Evolutionary conservation across 2,797 vertebrate species (phyloP), one percentile per base, ranked within the genome.

Genomic region (Microhierax caerulescens): DNA sequence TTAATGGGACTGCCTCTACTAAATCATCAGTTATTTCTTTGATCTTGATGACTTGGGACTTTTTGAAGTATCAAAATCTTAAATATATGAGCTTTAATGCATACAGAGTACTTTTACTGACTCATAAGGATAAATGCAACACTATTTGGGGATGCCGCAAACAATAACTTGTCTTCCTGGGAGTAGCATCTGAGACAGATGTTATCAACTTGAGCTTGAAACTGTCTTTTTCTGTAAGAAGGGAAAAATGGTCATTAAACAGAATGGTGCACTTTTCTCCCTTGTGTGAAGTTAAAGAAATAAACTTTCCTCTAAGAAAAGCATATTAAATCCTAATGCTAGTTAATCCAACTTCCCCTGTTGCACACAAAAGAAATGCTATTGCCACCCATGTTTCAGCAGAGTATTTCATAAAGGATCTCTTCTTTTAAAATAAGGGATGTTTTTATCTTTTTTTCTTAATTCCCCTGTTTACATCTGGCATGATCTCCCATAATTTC

Each of bases 251-350:
- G 11, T 63, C 25, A 50, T 93, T 70, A 87, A 88, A 77, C 11
- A n/a, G 45, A 91, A 56, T 5, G 19, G 30, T 72, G 20, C 10
- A 53, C 20, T 82, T 85, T 89, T 23, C 8, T 25, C 13, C 43
- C 21, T 28, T 39, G 30, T 75, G 22, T 75, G 37, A 93, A 93
- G 50, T 65, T 88, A 90, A 85, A 90, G 34, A 84, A 95, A 72
- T 34, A 91, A 96, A 88, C 56, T 57, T 91, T 68, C 21, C 28
- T 22, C 37, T 83, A 88, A 94, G 89, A 83, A 95, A 88, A 88
- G 17, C 21, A 37, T 54, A 78, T 54, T 84, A 90, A 95, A 88
- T 57, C n/a, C 32, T 90, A 83, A 84, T 73, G 16, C 48, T 83
- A 80, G 56, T 86, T 95, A 91, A 96, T 95, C 61, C 69, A 74